A percentile compares a stretch with the other conserved stretches of the same genome.
Conservation (phyloP, 2,888 invertebrate genomes). For the Fissipunctia ypsillon region DNA sequence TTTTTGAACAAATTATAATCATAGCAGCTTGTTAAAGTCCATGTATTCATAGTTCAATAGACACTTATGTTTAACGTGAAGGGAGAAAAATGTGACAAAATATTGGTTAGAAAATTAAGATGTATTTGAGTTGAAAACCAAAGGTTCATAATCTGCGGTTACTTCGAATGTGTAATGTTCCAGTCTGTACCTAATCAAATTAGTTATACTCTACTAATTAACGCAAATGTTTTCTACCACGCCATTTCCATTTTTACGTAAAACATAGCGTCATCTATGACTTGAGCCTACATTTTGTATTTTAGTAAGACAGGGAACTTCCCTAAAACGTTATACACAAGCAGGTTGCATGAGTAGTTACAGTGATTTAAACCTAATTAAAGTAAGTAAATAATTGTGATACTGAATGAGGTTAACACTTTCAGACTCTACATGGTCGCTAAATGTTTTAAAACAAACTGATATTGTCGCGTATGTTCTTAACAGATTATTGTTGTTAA, state of each 20-base stretch:
- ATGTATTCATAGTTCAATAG: conserved; percentile 39
- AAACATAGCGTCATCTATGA: background rate
- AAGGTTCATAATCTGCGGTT: background rate
- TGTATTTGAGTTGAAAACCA: background rate
- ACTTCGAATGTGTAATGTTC: background rate
- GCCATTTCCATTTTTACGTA: background rate
- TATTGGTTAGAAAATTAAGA: background rate
- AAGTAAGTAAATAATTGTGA: conserved; percentile 85
- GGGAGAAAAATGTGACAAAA: background rate
- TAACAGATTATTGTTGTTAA: conserved; percentile 86
- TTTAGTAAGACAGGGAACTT: conserved; percentile 1
- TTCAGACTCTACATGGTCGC: conserved; percentile 86
- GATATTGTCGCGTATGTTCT: conserved; percentile 69
- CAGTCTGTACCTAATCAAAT: conserved; percentile 18
- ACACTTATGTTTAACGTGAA: conserved; percentile 37
- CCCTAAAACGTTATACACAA: conserved; percentile 33
- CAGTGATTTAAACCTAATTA: conserved; percentile 66
- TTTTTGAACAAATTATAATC: conserved; percentile 53
- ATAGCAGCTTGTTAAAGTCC: conserved; percentile 40
- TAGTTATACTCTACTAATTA: conserved; percentile 17
- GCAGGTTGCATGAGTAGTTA: conserved; percentile 34
- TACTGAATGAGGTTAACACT: conserved; percentile 81
- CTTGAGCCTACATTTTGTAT: background rate
- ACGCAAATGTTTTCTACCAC: conserved; percentile 12
- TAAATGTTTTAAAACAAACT: conserved; percentile 80